Evolutionary conservation across 2,113 vertebrate genomes (phyloP), one percentile per base, ranked within the genome.

Genomic region (Onychorhynchus coronatus): DNA sequence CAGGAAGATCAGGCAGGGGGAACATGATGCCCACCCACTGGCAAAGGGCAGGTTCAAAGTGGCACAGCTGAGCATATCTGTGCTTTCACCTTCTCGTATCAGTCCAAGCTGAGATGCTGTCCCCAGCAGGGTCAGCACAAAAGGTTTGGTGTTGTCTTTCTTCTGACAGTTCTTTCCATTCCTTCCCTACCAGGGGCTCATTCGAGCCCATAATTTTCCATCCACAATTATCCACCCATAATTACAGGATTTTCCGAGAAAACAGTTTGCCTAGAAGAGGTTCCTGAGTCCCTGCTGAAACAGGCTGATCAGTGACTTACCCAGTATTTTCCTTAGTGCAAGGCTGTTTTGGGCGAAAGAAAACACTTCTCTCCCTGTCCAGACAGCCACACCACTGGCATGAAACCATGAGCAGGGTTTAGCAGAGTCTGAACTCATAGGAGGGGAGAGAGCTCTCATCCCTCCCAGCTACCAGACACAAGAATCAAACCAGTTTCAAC

Each of bases 171-270:
- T 66, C 27, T 73, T 42, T 37, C n/a, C 58, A 24, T 31, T 84
- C 9, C 22, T 88, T 91, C 93, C 70, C 72, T 66, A 12, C 15
- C 4, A 0, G 6, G 19, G 25, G 24, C 16, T 83, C 37, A 84
- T 88, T 58, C 2, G 10, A 91, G 65, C 16, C 10, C 47, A 18
- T 42, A 50, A 33, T n/a, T n/a, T n/a, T n/a, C n/a, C n/a, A n/a
- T n/a, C n/a, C n/a, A n/a, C n/a, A n/a, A n/a, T n/a, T n/a, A 41
- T 80, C 67, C 0, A 2, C 52, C 30, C 4, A 1, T 49, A 58
- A 22, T 70, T 89, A 42, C 5, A 72, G 47, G 65, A 70, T 13
- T 33, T 84, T 68, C 59, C 55, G 37, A 77, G 15, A 53, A 49
- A 61, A 35, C 4, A 1, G 6, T 70, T 90, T 35, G 68, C 6